phyloP scores from a whole-genome alignment of 2,888 invertebrate species.

The Oegoconia quadripuncta region DNA sequence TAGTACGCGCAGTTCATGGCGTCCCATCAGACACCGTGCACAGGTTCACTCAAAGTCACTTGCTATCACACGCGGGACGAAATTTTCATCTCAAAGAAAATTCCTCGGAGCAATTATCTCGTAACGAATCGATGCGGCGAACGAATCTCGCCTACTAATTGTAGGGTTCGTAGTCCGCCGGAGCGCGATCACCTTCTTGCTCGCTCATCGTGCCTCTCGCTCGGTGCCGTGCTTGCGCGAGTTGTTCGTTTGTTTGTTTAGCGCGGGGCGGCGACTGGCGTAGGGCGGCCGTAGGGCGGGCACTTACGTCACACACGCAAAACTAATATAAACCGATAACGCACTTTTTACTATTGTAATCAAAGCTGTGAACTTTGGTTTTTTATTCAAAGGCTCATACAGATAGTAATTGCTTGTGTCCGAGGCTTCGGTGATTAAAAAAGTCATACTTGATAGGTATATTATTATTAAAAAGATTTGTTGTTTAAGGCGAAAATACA shows the following conservation, averaged over 20 bases:
- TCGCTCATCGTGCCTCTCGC: conserved; percentile 47
- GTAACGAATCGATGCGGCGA: conserved; percentile 77
- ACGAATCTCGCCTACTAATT: conserved; percentile 78
- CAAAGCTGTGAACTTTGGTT: conserved; percentile 25
- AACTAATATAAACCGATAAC: conserved; percentile 52
- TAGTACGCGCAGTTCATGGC: conserved; percentile 75
- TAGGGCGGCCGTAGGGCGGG: conserved; percentile 71
- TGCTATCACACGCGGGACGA: conserved; percentile 49
- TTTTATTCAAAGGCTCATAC: background rate
- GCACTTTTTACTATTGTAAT: conserved; percentile 36
- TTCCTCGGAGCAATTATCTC: conserved; percentile 69
- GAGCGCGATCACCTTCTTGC: conserved; percentile 43
- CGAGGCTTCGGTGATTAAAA: too few relatives aligned
- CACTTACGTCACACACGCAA: conserved; percentile 51
- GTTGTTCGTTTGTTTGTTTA: conserved; percentile 54
- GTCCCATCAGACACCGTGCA: conserved; percentile 51
- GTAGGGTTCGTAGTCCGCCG: conserved; percentile 63
- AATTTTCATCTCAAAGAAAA: conserved; percentile 47
- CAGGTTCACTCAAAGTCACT: conserved; percentile 35
- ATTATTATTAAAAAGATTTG: too few relatives aligned
- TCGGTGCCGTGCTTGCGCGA: conserved; percentile 33
- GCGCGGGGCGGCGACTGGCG: conserved; percentile 57
- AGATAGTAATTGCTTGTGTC: background rate
- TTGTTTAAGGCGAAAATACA: too few relatives aligned
- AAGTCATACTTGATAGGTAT: too few relatives aligned